Evolutionary conservation across 1,140 invertebrate species (phyloP).

Genomic region (Pseudoatta argentina): DNA sequence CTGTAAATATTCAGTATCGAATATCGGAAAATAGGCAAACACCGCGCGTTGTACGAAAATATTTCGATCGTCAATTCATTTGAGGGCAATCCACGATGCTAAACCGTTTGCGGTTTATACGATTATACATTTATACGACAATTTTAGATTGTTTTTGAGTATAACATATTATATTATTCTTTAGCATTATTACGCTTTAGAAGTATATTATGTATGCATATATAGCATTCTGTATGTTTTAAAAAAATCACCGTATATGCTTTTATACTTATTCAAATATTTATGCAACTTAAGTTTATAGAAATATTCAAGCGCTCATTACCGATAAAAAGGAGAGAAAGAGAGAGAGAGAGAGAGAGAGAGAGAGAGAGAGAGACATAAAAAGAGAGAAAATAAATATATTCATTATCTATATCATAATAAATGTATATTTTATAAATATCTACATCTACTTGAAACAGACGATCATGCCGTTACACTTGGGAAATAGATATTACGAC

Average conservation of each 20-base stretch:
- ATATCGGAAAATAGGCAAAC: background rate
- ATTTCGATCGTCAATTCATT: constrained; percentile 71
- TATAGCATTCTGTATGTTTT: background rate
- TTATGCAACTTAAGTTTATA: background rate
- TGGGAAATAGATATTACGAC: constrained; percentile 54
- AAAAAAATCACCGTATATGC: background rate
- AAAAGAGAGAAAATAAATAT: background rate
- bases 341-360: no score
- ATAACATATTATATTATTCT: background rate
- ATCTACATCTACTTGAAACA: constrained; percentile 21
- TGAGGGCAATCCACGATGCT: constrained; percentile 45
- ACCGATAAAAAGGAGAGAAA: background rate
- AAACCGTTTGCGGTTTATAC: constrained; percentile 50
- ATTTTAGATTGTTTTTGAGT: constrained; percentile 3
- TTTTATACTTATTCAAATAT: background rate
- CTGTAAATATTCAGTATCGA: no score
- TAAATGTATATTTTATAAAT: background rate
- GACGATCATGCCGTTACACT: constrained; percentile 30
- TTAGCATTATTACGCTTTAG: background rate
- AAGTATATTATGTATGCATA: background rate
- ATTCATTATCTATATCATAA: no score
- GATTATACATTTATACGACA: background rate
- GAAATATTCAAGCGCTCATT: background rate
- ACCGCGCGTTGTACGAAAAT: constrained; percentile 9
- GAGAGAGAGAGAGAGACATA: background rate